These are phyloP conservation scores for Agonopterix subpropinquella DNA, from an alignment of 2,888 invertebrate species.

Conservation along the genomic window DNA sequence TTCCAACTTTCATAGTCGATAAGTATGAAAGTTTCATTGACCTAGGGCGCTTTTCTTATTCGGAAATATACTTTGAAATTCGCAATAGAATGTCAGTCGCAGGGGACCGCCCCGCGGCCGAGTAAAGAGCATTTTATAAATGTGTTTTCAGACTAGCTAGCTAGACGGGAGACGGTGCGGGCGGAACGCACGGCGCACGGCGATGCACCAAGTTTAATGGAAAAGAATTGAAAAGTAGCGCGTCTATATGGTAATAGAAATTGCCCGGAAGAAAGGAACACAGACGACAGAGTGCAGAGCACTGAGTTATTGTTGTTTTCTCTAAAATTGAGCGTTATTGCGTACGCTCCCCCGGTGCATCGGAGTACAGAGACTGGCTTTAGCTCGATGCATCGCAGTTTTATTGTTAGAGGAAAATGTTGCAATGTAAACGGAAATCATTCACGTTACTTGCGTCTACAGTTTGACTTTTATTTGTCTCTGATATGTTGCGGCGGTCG, in stretches of 20 bases:
- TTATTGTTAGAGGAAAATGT: conserved; percentile 51
- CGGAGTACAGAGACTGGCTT: conserved; percentile 24
- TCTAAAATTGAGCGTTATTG: conserved; percentile 70
- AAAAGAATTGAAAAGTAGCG: conserved; percentile 76
- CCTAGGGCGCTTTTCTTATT: conserved; percentile 50
- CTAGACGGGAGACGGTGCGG: conserved; percentile 39
- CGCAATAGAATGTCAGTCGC: conserved; percentile 68
- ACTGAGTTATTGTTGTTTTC: conserved; percentile 73
- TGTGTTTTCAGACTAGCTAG: conserved; percentile 65
- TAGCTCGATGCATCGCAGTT: conserved; percentile 28
- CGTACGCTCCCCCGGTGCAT: conserved; percentile 52
- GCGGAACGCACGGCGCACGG: conserved; percentile 62
- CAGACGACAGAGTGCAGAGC: conserved; percentile 66
- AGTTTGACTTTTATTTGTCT: conserved; percentile 28
- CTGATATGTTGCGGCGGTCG: conserved; percentile 1
- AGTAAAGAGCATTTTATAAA: conserved; percentile 73
- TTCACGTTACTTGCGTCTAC: conserved; percentile 37
- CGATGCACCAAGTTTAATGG: conserved; percentile 74
- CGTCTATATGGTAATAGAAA: conserved; percentile 76
- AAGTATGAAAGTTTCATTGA: conserved; percentile 52
- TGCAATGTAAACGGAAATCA: conserved; percentile 49
- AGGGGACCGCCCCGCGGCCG: conserved; percentile 57
- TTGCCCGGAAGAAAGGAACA: conserved; percentile 73
- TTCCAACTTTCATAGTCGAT: conserved; percentile 23
- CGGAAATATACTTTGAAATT: conserved; percentile 63